Base-by-base conservation (phyloP, 2,888 invertebrate genomes). In the Antheraea assamensis region DNA sequence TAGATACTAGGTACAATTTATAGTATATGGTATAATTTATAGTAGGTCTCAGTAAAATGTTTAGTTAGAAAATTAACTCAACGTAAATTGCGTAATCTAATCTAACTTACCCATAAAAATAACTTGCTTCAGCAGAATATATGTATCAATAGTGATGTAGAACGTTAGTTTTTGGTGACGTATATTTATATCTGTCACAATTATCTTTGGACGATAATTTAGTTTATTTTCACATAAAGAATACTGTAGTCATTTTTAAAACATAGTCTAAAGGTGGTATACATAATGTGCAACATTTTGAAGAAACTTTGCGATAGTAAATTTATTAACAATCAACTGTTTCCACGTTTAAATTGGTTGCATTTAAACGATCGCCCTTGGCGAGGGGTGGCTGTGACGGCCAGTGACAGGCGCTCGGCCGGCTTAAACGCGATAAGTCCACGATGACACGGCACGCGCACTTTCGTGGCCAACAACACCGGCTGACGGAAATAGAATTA, bases 361-460 rank as follows among this genome's bases (percentile, higher is more conserved):
- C 77, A 74, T 78, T 79, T 76, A 78, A 80, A 78, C 72, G 72
- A 71, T 75, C 74, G 73, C 74, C 74, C 72, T 73, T 74, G 70
- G 75, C 77, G 79, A 79, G 82, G 83, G 81, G 85, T 79, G 76
- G 75, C 76, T 81, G 86, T 87, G 87, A 87, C 83, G 84, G 84
- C 80, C 82, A 85, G 85, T 86, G 90, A 88, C 88, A 89, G 88
- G 83, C 86, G 83, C 82, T 78, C 77, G 78, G 73, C 77, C 68
- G 49, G 73, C 70, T 73, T 78, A 76, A 76, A 81, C 76, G 81
- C 86, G 89, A 88, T 88, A 89, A 90, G 87, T 87, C 87, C 81
- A 80, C 82, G 84, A 83, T 86, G 90, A 87, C 88, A 85, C 80
- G 86, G 82, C 88, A 90, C 85, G 87, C 87, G 83, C 84, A 79